phyloP scores from a whole-genome alignment of 2,888 invertebrate species.

The Melipona bicolor region DNA sequence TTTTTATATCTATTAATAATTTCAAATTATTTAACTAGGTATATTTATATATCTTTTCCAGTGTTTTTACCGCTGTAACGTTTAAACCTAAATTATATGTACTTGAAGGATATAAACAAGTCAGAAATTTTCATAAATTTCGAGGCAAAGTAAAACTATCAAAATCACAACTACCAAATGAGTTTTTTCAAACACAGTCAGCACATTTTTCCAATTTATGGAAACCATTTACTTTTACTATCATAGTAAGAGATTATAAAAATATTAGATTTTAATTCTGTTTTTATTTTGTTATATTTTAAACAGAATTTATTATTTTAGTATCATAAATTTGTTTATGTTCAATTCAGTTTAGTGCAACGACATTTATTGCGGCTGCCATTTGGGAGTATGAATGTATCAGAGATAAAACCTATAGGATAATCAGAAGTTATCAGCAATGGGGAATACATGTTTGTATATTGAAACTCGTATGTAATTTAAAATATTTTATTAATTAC shows the following conservation, averaged over 20 bases:
- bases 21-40: not conserved
- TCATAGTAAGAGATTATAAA: slow-evolving; percentile 85
- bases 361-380: slow-evolving; percentile 90
- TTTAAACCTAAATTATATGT: slow-evolving; percentile 67
- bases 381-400: slow-evolving; percentile 95
- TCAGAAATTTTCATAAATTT: slow-evolving; percentile 70
- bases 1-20: not conserved
- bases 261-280: not conserved
- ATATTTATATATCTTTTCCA: slow-evolving; percentile 53
- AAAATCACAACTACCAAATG: slow-evolving; percentile 47
- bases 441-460: slow-evolving; percentile 68
- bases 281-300: slow-evolving; percentile 8
- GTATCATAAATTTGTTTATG: slow-evolving; percentile 32
- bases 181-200: slow-evolving; percentile 83
- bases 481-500: not conserved
- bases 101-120: slow-evolving; percentile 64
- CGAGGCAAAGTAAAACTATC: slow-evolving; percentile 50
- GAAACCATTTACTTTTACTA: slow-evolving; percentile 88
- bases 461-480: not conserved
- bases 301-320: slow-evolving; percentile 24
- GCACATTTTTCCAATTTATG: slow-evolving; percentile 85
- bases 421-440: slow-evolving; percentile 68
- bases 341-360: slow-evolving; percentile 87
- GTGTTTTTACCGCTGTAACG: slow-evolving; percentile 73
- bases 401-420: slow-evolving; percentile 75